phyloP scores from a whole-genome alignment of 92 coral and sea anemone genomes.

The Porites cylindrica region DNA sequence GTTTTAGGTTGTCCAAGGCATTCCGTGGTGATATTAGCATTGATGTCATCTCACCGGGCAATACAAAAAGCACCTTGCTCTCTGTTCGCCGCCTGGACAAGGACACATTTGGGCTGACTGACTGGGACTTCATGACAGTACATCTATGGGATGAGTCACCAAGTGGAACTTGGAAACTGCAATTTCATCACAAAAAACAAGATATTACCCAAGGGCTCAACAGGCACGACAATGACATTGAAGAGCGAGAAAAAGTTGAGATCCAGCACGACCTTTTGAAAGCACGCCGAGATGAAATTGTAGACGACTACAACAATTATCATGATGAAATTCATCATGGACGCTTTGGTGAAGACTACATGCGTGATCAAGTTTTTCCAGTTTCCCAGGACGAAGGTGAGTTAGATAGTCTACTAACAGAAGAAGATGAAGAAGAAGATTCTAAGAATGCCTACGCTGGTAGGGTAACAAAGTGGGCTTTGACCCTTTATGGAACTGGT shows the following conservation, averaged over 20 bases:
- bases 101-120: constrained; percentile 80
- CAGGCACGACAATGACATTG: constrained; percentile 87
- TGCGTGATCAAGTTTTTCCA: constrained; percentile 92
- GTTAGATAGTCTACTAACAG: constrained; percentile 62
- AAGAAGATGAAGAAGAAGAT: constrained; percentile 52
- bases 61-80: constrained; percentile 80
- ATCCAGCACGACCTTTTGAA: constrained; percentile 81
- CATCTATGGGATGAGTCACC: constrained; percentile 95
- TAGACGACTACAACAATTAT: constrained; percentile 80
- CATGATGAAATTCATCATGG: constrained; percentile 99
- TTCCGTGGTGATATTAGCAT: constrained; percentile 90
- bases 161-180: constrained; percentile 79
- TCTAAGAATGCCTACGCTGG: constrained; percentile 69
- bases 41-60: constrained; percentile 77
- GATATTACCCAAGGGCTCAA: constrained; percentile 36
- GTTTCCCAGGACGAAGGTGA: constrained; percentile 76
- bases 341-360: constrained; percentile 91
- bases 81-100: constrained; percentile 81
- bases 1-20: constrained; percentile 78
- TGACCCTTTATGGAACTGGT: constrained; percentile 90
- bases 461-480: constrained; percentile 61
- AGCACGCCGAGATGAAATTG: constrained; percentile 81
- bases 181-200: constrained; percentile 70
- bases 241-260: constrained; percentile 82
- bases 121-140: constrained; percentile 94